Base-by-base conservation (phyloP, 2,113 vertebrate species). In the Coreoperca whiteheadi region DNA sequence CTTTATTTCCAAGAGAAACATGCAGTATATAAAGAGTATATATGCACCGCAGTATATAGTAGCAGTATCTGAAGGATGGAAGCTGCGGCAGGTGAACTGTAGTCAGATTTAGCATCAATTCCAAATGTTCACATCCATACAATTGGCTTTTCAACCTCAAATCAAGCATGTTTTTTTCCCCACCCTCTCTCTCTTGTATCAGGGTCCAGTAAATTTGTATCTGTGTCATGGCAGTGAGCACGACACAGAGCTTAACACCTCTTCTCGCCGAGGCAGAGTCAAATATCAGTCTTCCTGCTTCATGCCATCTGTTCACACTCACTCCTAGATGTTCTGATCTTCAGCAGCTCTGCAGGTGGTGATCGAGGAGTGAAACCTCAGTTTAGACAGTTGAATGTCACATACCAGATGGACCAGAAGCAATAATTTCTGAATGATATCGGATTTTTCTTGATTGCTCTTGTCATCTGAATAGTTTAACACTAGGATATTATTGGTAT, bases 271-370 rank as follows among this genome's bases (percentile, higher is more conserved):
- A 82, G 53, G 50, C 25, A 12, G 61, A 73, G 61, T 86, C 83
- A 73, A 79, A 82, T 77, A 69, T 88, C 81, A 48, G 39, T 39
- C 43, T 74, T 59, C 50, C 25, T 69, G 61, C 50, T 61, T 71
- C 37, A 6, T 39, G 57, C 85, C 81, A 86, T 89, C 81, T 89
- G 89, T 73, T 87, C 83, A 63, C 10, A 46, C 72, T 66, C 72
- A 3, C 43, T 57, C 39, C 39, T 50, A 28, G 23, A 82, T 73
- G 60, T 70, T 64, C 53, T 65, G 74, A 81, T 80, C 41, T 59
- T 57, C 60, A 72, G 72, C 50, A 48, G 46, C 4, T 4, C 75
- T 86, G 4, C 89, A 89, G 87, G 83, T 89, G 87, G 64, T n/a
- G 83, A 87, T 82, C 2, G 81, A 74, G 59, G 66, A 76, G 85